Percentiles rank a stretch among this genome's conserved stretches.
These are phyloP conservation scores for Mamestra brassicae DNA, from an alignment of 2,888 invertebrate species.

Conservation along the genomic window DNA sequence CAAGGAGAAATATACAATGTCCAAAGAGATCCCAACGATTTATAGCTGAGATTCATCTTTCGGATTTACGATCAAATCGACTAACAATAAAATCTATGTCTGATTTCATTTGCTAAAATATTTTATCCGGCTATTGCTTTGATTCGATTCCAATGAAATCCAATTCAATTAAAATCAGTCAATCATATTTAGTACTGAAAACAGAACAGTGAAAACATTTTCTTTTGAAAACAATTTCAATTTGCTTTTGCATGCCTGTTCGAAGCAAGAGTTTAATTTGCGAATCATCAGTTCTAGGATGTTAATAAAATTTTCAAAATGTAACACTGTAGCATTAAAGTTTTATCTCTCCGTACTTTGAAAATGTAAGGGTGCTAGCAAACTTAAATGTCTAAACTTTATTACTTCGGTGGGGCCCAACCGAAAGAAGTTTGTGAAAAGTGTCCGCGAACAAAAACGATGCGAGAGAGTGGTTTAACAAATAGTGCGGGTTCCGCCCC, in stretches of 20 bases:
- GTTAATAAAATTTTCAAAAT: neutral
- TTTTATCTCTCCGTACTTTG: conserved; percentile 8
- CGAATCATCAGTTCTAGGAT: neutral
- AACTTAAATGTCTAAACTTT: conserved; percentile 40
- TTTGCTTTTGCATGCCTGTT: conserved; percentile 1
- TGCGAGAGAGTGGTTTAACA: conserved; percentile 37
- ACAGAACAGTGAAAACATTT: neutral
- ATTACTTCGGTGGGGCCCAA: conserved; percentile 21
- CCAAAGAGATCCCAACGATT: conserved; percentile 22
- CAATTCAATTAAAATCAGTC: neutral
- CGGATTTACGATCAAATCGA: conserved; percentile 29
- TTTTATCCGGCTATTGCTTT: neutral
- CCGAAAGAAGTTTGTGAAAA: conserved; percentile 24
- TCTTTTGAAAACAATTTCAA: conserved; percentile 4
- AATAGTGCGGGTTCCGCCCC: conserved; percentile 38
- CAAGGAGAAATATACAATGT: conserved; percentile 4
- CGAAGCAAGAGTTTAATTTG: neutral
- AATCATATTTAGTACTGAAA: conserved; percentile 5
- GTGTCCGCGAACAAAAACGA: conserved; percentile 38
- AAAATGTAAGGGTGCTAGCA: conserved; percentile 11
- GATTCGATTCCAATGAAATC: neutral
- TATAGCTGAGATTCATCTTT: conserved; percentile 21
- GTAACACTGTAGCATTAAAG: conserved; percentile 6
- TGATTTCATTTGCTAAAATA: conserved; percentile 26
- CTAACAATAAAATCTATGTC: conserved; percentile 16